A percentile compares a stretch with the other conserved stretches of the same genome.
These are phyloP conservation scores for Phrynosoma platyrhinos DNA, from an alignment of 2,113 vertebrate genomes.

Conservation along the genomic window DNA sequence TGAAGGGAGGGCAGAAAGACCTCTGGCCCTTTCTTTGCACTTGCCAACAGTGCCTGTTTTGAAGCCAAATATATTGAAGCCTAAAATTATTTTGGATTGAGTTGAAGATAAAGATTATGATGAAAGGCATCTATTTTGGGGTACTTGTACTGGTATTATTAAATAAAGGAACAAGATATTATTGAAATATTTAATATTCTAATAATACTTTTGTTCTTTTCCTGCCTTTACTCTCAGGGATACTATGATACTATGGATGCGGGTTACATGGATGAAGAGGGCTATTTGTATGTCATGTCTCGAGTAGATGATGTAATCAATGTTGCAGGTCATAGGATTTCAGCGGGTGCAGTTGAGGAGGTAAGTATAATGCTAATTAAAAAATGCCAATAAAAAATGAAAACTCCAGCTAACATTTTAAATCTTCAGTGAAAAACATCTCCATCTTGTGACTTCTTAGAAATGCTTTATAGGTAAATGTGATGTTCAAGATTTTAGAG, in stretches of 20 bases:
- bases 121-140: background rate
- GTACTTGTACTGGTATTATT: background rate
- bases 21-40: background rate
- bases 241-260: conserved; percentile 99
- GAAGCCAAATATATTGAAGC: too few species aligned
- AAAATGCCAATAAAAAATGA: conserved; percentile 10
- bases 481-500: background rate
- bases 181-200: background rate
- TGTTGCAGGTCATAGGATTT: conserved; percentile 95
- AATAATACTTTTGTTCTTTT: conserved; percentile 17
- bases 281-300: conserved; percentile 93
- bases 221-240: conserved; percentile 77
- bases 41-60: background rate
- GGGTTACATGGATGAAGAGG: conserved; percentile 91
- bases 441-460: background rate
- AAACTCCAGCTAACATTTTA: background rate
- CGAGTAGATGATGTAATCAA: conserved; percentile 97
- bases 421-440: background rate
- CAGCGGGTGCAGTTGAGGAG: conserved; percentile 94
- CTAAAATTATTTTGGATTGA: background rate
- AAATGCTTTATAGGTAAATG: background rate
- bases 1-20: too few species aligned
- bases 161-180: background rate
- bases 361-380: conserved; percentile 70
- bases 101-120: background rate